These are phyloP conservation scores for Nymphalis c-album DNA, from an alignment of 2,888 invertebrate genomes.

Conservation along the genomic window DNA sequence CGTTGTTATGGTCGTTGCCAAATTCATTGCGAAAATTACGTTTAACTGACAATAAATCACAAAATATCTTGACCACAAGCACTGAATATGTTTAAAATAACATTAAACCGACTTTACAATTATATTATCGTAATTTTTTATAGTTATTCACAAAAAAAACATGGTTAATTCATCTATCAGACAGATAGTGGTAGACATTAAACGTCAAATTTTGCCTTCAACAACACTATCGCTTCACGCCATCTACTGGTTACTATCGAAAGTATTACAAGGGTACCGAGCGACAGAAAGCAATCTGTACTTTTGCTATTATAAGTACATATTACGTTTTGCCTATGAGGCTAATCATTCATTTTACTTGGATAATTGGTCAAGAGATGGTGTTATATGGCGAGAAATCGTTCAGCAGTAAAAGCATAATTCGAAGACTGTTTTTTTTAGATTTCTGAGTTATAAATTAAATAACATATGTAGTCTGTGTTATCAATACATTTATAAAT, in stretches of 20 bases:
- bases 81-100: conserved; percentile 35
- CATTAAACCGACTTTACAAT: conserved; percentile 39
- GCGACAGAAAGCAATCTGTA: background rate
- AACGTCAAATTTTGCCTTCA: conserved; percentile 32
- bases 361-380: background rate
- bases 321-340: too few relatives aligned
- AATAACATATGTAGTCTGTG: too few relatives aligned
- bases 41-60: conserved; percentile 28
- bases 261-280: background rate
- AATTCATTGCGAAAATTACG: conserved; percentile 39
- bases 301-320: background rate
- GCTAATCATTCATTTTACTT: too few relatives aligned
- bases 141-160: conserved; percentile 37
- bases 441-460: too few relatives aligned
- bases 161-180: conserved; percentile 25
- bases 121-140: conserved; percentile 22
- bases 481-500: too few relatives aligned
- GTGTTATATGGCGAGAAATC: background rate
- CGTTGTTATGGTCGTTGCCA: conserved; percentile 39
- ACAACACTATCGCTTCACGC: conserved; percentile 48
- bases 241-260: conserved; percentile 49
- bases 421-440: too few relatives aligned
- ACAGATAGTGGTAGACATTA: conserved; percentile 27
- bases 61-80: conserved; percentile 27
- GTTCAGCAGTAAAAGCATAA: background rate